Evolutionary conservation across 2,888 invertebrate species (phyloP), one percentile per base, ranked within the genome.

Genomic region (Melanchra persicariae): DNA sequence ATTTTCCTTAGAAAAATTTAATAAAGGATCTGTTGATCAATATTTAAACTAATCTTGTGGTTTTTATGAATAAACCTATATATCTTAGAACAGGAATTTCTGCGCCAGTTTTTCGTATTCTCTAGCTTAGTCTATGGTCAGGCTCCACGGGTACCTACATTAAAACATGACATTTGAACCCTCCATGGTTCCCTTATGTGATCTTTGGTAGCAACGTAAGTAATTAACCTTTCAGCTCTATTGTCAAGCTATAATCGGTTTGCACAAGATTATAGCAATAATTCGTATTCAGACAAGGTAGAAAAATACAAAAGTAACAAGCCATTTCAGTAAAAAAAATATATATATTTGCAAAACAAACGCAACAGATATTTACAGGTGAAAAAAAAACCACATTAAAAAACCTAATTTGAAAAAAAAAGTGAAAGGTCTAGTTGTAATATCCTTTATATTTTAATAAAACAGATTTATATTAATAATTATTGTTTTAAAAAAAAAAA

Each of bases 291-390:
- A 4, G 4, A 12, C 6, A 15, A 22, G 0, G 15, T 2, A 30
- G 0, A 4, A 12, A 15, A 59, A 74, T 40, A 1, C 15, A 40
- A 40, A 15, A 1, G 22, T 40, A 62, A 47, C 1, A 47, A n/a
- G 8, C 3, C 12, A 40, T 22, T 58, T 9, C 3, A 34, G 5
- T 24, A 1, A 1, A 34, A 49, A 22, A 43, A 55, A 17, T 12
- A 30, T 12, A 51, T 30, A 2, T 45, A 47, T 69, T 30, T 10
- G 24, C 57, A 24, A 61, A 61, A 70, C 40, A 59, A 67, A 77
- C 52, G 77, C 77, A 75, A 77, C 74, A 75, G 70, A 47, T 34
- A 30, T 5, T 5, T 71, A 45, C 12, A 22, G 12, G 12, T 47
- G 40, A 74, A 55, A 67, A 52, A 40, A 24, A 12, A 26, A 55